Evolutionary conservation across 2,888 invertebrate genomes (phyloP).

Genomic region (Eudasyphora cyanicolor): DNA sequence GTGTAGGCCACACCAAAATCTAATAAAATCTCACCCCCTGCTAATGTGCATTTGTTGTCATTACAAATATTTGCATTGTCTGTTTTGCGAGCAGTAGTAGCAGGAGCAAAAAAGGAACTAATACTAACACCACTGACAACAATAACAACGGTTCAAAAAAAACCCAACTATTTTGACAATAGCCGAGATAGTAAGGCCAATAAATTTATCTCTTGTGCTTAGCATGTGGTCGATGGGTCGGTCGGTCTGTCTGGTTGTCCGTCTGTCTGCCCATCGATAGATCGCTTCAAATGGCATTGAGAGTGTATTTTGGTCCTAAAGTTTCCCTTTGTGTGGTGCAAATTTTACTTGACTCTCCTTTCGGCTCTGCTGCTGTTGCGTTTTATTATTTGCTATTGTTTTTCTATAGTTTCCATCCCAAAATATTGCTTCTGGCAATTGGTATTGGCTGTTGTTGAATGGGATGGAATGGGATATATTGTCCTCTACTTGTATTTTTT

Average conservation of each 20-base stretch:
- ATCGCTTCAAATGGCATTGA: no score
- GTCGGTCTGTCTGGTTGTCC: not conserved
- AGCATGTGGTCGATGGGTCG: conserved; percentile 22
- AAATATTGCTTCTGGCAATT: conserved; percentile 30
- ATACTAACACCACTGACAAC: conserved; percentile 39
- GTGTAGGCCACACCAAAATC: conserved; percentile 11
- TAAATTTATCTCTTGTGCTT: conserved; percentile 73
- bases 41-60: conserved; percentile 62
- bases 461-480: conserved; percentile 35
- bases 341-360: no score
- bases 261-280: conserved; percentile 30
- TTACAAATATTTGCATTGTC: conserved; percentile 63
- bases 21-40: conserved; percentile 67
- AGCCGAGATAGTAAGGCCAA: conserved; percentile 76
- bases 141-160: conserved; percentile 46
- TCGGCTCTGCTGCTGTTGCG: conserved; percentile 18
- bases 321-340: conserved; percentile 21
- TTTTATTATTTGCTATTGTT: conserved; percentile 25
- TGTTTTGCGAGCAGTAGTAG: conserved; percentile 59
- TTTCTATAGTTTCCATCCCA: conserved; percentile 27
- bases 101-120: conserved; percentile 39
- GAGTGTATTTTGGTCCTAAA: conserved; percentile 6
- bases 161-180: conserved; percentile 51
- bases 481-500: conserved; percentile 11
- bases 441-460: no score